Base-by-base conservation (phyloP, 2,113 vertebrate species). In the Amia ocellicauda region DNA sequence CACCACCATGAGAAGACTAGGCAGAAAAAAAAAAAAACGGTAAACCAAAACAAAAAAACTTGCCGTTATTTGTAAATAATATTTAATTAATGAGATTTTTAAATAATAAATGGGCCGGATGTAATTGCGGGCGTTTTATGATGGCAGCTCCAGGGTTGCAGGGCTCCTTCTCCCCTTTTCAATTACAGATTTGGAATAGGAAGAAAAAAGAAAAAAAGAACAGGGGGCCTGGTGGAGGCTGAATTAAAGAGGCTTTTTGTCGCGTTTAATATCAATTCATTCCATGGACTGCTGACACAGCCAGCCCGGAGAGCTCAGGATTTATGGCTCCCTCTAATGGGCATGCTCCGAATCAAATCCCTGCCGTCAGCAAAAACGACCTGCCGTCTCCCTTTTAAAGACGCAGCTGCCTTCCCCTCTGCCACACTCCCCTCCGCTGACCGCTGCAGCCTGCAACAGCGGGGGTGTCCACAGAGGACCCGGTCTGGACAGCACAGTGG, bases 221-320 rank as follows among this genome's bases (percentile, higher is more conserved):
- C 47, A 2, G 69, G 7, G 65, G 75, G 72, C 72, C 66, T 60
- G 77, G 83, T 71, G 85, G 62, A 86, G 83, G 86, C 80, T 78
- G 85, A 91, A 89, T 90, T 84, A 90, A 85, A 89, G 81, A 86
- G 88, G 85, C 84, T 90, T 92, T 86, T 83, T 82, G 89, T 89
- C 82, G 77, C 72, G 47, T 91, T 93, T 93, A 89, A 90, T 91
- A 90, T 89, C 90, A 88, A 88, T 91, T 91, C 88, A 86, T 91
- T 92, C 78, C 67, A 66, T 83, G 86, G 87, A 85, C 83, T 92
- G 92, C 92, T 93, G 92, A 94, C 77, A 51, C 80, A 87, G 90
- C 86, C n/a, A 82, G 85, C 90, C 85, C 82, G 76, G 83, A 79
- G 81, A 69, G 79, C 84, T 78, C 42, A 54, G 80, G 86, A 92